Percentiles rank a stretch among this genome's conserved stretches.
Evolutionary conservation across 2,797 vertebrate species (phyloP).

Genomic region (Characodon lateralis): DNA sequence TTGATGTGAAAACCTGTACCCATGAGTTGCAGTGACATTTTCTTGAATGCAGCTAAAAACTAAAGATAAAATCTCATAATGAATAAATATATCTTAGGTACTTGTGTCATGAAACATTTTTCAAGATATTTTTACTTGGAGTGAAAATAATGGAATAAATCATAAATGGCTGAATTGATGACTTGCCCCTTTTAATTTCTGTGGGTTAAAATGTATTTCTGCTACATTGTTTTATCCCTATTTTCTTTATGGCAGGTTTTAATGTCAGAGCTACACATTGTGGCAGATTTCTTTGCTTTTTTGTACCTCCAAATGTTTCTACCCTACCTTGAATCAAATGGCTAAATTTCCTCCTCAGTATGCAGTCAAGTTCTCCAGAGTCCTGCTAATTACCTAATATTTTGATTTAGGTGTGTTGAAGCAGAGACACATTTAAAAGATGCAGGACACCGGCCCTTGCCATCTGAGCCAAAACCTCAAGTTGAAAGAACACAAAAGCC

Average conservation of each 20-base stretch:
- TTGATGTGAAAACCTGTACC: not conserved
- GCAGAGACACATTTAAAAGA: too few species aligned
- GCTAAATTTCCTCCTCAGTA: too few species aligned
- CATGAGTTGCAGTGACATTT: not conserved
- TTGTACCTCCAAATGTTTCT: too few species aligned
- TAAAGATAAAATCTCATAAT: not conserved
- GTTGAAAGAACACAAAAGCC: too few species aligned
- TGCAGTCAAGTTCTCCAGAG: too few species aligned
- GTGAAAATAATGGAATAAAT: not conserved
- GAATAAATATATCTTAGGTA: not conserved
- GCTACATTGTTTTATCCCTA: not conserved
- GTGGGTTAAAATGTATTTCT: not conserved
- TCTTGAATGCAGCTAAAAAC: not conserved
- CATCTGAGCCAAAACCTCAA: too few species aligned
- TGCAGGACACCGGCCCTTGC: too few species aligned
- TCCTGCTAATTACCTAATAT: too few species aligned
- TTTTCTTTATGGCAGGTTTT: too few species aligned
- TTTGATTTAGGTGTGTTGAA: too few species aligned
- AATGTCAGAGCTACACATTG: too few species aligned
- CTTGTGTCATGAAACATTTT: not conserved
- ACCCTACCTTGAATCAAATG: too few species aligned
- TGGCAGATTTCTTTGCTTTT: not conserved
- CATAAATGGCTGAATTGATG: not conserved
- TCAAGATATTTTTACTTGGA: not conserved
- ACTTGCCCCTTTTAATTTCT: not conserved